Conservation (phyloP, 2,888 invertebrate species). For the Tridacna gigas region DNA sequence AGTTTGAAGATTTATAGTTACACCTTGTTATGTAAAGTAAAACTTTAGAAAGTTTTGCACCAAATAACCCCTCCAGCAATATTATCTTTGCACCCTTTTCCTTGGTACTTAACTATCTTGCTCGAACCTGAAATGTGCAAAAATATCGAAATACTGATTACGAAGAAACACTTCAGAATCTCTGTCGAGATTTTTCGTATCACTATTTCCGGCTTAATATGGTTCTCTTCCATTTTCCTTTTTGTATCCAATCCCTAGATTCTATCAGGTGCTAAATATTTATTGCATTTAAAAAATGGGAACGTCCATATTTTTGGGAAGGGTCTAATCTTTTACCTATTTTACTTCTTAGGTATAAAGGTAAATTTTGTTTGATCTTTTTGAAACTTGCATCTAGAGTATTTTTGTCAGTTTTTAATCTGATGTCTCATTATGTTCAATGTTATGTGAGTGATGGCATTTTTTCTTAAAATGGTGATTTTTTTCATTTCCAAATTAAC, state of each 20-base stretch:
- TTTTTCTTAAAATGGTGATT: no score
- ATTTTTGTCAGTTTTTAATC: no score
- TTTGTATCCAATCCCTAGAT: not conserved
- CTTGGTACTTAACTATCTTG: not conserved
- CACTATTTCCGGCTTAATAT: not conserved
- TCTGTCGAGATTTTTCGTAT: not conserved
- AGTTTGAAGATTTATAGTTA: conserved; percentile 11
- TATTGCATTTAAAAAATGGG: no score
- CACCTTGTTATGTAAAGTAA: not conserved
- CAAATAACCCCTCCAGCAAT: conserved; percentile 15
- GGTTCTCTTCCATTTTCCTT: not conserved
- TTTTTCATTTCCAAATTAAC: no score
- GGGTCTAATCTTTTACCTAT: no score
- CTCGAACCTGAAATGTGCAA: not conserved
- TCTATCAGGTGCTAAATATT: not conserved
- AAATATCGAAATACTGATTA: conserved; percentile 6
- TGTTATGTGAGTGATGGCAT: no score
- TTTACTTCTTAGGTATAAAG: no score
- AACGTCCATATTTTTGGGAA: no score
- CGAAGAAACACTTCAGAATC: not conserved
- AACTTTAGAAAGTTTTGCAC: conserved; percentile 20
- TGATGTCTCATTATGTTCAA: no score
- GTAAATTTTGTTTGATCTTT: no score
- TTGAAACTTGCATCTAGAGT: no score
- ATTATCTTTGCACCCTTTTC: not conserved